phyloP scores from a whole-genome alignment of 2,113 vertebrate genomes.

The Eudyptes chrysolophus region DNA sequence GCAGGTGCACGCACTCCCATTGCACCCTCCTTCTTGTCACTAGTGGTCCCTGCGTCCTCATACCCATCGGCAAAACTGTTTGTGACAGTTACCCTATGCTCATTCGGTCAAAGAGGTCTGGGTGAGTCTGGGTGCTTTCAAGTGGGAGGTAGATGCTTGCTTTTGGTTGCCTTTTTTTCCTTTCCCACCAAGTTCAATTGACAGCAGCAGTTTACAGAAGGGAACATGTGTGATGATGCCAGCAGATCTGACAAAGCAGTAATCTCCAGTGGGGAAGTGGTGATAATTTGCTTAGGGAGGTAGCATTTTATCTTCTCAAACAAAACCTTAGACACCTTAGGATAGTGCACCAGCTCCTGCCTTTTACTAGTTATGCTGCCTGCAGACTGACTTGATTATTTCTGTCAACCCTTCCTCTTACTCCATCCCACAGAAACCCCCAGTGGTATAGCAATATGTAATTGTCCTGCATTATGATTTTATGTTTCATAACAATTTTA shows the following conservation, averaged over 20 bases:
- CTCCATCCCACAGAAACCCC: rapidly evolving
- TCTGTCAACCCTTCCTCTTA: not conserved
- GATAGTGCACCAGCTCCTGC: not conserved
- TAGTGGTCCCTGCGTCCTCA: not conserved
- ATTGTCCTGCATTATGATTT: not conserved
- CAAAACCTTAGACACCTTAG: not conserved
- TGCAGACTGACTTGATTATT: not conserved
- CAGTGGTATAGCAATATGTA: not conserved
- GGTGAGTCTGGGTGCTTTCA: not conserved
- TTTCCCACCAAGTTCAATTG: not conserved
- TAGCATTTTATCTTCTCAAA: not conserved
- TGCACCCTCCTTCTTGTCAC: not conserved
- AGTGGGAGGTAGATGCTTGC: not conserved
- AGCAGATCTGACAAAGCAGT: not conserved
- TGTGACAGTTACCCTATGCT: rapidly evolving
- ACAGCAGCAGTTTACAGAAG: not conserved
- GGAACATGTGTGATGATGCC: not conserved
- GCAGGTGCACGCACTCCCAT: too few relatives aligned
- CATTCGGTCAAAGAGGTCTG: not conserved
- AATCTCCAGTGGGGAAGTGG: not conserved
- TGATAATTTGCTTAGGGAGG: not conserved
- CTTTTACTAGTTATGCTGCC: not conserved
- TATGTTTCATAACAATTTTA: not conserved
- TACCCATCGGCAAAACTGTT: not conserved
- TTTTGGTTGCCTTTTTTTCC: not conserved